Evolutionary conservation across 92 coral and sea anemone genomes (phyloP), one percentile per base, ranked within the genome.

Genomic region (Epizoanthus rinbou): DNA sequence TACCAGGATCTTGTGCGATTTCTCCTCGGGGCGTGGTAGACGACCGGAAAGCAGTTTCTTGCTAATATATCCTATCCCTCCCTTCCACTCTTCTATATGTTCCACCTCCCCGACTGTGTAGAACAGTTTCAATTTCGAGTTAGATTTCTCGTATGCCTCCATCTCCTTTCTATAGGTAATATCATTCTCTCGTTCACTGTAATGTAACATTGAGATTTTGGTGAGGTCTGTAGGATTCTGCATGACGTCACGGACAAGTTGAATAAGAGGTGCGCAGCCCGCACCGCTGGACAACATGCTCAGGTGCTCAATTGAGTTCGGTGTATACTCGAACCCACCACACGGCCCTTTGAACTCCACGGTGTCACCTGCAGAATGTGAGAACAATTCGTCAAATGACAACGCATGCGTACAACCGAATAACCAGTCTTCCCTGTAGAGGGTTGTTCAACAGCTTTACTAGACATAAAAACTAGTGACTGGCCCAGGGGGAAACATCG

Each of bases 321-420:
- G 59, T 17, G 57, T 58, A 64, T 89, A 89, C 74, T 89, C 92
- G 73, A 84, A 89, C 45, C 92, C 92, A 4, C 92, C 92, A 24
- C 92, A 89, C 23, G 92, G 92, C 4, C 92, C 92, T 45, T 45
- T 45, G 75, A 89, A 89, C 52, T 89, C 87, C 8, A 79, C 89
- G 1, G 75, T 81, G 39, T 89, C 89, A 10, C 92, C 92, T 89
- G 80, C 8, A 2, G 13, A 35, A 60, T 15, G 31, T 28, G 31
- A 28, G 31, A 2, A 28, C 31, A 28, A 28, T 28, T 28, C 31
- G 31, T 28, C 31, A 28, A 28, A 28, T 28, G 31, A 28, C 31
- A 28, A 28, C 31, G 31, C 31, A 28, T 28, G 31, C 31, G 31
- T 28, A 28, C 31, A 28, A 28, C 31, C 31, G 31, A 28, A 28